A percentile compares a stretch with the other conserved stretches of the same genome.
Evolutionary conservation across 2,888 invertebrate genomes (phyloP).

Genomic region (Parelbella ahira): DNA sequence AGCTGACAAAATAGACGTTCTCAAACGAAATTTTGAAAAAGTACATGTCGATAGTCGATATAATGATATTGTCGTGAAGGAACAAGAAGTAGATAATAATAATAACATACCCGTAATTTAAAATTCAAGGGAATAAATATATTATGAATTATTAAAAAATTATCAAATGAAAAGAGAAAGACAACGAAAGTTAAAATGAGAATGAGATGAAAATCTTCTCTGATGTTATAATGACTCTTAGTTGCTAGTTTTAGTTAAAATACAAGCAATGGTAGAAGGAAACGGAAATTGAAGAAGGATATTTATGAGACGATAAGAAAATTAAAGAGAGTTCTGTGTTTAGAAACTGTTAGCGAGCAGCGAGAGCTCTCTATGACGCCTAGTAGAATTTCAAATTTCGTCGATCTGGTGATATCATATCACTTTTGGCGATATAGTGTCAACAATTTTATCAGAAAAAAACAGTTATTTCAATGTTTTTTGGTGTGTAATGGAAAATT

Average conservation of each 20-base stretch:
- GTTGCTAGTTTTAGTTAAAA: constrained; percentile 13
- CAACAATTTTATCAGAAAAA: no score
- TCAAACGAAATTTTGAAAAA: constrained; percentile 27
- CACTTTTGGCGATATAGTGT: no score
- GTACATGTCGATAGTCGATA: constrained; percentile 29
- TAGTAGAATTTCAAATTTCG: no score
- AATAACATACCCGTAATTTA: constrained; percentile 31
- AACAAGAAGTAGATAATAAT: constrained; percentile 59
- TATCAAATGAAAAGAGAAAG: constrained; percentile 4
- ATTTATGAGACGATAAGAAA: constrained; percentile 8
- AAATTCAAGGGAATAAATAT: constrained; percentile 12
- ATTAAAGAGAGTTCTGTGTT: no score
- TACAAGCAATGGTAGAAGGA: constrained; percentile 12
- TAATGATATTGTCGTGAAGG: constrained; percentile 58
- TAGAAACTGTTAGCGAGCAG: no score
- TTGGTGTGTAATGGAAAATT: no score
- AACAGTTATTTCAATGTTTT: no score
- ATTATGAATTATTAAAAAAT: constrained; percentile 2
- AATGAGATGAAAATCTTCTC: constrained; percentile 9
- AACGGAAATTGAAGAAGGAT: constrained; percentile 9
- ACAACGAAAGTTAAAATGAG: constrained; percentile 3
- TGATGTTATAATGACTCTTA: constrained; percentile 5
- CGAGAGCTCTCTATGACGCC: no score
- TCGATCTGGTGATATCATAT: no score
- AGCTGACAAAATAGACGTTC: constrained; percentile 28